These are phyloP conservation scores for Pseudococcus longispinus DNA, from an alignment of 2,888 invertebrate genomes.

Conservation along the genomic window DNA sequence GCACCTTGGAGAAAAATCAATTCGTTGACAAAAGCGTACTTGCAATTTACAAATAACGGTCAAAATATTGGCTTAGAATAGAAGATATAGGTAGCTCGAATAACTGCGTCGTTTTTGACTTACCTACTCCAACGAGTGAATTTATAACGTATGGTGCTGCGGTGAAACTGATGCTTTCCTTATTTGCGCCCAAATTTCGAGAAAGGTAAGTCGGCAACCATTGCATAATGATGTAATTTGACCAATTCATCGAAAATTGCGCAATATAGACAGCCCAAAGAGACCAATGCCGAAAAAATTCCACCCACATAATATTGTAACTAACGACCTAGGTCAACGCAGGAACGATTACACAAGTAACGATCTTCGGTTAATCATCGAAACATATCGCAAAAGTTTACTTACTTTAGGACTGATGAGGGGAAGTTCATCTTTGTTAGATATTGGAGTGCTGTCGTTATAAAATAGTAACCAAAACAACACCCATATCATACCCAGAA, in stretches of 20 bases:
- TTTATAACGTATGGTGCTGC: conserved; percentile 78
- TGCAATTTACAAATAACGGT: neutral
- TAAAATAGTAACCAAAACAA: conserved; percentile 71
- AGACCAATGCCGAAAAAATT: conserved; percentile 73
- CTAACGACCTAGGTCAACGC: conserved; percentile 65
- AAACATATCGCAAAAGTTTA: neutral
- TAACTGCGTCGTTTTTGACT: conserved; percentile 60
- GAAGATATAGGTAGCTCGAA: no score
- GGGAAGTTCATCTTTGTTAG: conserved; percentile 67
- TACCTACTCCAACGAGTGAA: conserved; percentile 74
- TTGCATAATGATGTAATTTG: conserved; percentile 80
- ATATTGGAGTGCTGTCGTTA: conserved; percentile 65
- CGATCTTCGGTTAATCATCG: neutral
- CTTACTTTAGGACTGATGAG: conserved; percentile 67
- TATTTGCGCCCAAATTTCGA: conserved; percentile 71
- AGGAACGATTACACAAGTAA: neutral
- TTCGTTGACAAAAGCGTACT: neutral
- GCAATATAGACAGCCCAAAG: conserved; percentile 78
- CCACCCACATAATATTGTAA: conserved; percentile 70
- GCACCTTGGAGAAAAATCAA: conserved; percentile 65
- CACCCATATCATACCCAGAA: conserved; percentile 73
- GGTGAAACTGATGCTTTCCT: conserved; percentile 74
- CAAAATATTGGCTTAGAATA: neutral
- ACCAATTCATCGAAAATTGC: conserved; percentile 83
- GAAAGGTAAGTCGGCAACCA: conserved; percentile 79